A percentile compares a stretch with the other conserved stretches of the same genome.
Conservation (phyloP, 2,113 vertebrate species). For the Gobiocypris rarus region DNA sequence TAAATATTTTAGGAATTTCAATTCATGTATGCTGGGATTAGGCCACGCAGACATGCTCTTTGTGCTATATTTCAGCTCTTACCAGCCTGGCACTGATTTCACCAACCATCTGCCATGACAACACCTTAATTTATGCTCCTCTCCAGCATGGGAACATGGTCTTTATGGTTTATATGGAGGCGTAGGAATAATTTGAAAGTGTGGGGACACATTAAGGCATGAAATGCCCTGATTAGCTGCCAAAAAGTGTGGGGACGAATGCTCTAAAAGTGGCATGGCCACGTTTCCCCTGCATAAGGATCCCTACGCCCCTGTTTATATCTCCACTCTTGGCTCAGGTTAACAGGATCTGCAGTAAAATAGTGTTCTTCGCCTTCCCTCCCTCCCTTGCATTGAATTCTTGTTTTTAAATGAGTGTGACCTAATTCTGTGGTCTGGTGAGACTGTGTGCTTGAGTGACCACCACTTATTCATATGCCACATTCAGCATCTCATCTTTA, state of each 20-base stretch:
- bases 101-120: slow-evolving; percentile 36
- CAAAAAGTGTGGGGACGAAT: background rate
- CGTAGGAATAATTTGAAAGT: background rate
- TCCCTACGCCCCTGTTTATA: background rate
- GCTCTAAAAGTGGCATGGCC: background rate
- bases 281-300: background rate
- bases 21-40: slow-evolving; percentile 50
- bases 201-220: background rate
- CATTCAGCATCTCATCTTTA: slow-evolving; percentile 52
- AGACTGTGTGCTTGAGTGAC: slow-evolving; percentile 46
- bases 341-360: slow-evolving; percentile 1
- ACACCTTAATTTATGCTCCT: slow-evolving; percentile 18
- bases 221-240: slow-evolving; percentile 5
- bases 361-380: background rate
- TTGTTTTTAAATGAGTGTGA: slow-evolving; percentile 42
- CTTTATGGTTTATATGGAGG: background rate
- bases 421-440: slow-evolving; percentile 48
- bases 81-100: slow-evolving; percentile 38
- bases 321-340: slow-evolving; percentile 6
- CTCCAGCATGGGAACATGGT: background rate
- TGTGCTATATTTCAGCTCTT: slow-evolving; percentile 50
- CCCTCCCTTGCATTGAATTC: slow-evolving; percentile 18
- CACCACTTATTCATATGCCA: slow-evolving; percentile 49
- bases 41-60: slow-evolving; percentile 41
- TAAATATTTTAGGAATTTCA: slow-evolving; percentile 56